Conservation (phyloP, 2,888 invertebrate genomes). For the Chrysomela aeneicollis region DNA sequence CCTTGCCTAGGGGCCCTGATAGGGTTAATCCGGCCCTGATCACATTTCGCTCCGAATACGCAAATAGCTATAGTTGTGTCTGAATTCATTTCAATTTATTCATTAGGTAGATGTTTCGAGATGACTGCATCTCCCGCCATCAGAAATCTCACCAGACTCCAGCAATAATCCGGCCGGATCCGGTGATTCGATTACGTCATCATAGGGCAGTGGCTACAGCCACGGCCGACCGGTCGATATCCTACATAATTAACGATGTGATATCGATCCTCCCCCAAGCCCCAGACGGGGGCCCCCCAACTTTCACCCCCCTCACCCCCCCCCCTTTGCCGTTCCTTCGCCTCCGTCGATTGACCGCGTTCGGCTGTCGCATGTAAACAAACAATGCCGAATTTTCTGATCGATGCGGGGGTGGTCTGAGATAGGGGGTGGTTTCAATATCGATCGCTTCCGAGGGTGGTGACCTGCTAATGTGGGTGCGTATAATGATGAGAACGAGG, state of each 20-base stretch:
- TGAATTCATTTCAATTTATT: too few relatives aligned
- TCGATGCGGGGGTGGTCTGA: not conserved
- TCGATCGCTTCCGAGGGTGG: not conserved
- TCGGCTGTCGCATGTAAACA: conserved; percentile 32
- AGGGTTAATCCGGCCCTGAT: too few relatives aligned
- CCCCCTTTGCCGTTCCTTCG: conserved; percentile 29
- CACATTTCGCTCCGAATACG: too few relatives aligned
- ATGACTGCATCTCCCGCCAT: conserved; percentile 36
- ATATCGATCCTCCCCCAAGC: conserved; percentile 53
- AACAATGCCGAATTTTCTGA: conserved; percentile 29
- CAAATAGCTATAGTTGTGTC: too few relatives aligned
- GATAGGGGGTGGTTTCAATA: not conserved
- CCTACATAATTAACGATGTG: conserved; percentile 61
- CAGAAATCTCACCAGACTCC: conserved; percentile 41
- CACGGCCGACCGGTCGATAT: conserved; percentile 57
- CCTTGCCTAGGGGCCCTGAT: too few relatives aligned
- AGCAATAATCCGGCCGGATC: conserved; percentile 57
- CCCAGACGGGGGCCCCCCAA: conserved; percentile 27
- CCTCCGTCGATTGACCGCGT: conserved; percentile 37
- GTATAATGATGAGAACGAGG: not conserved
- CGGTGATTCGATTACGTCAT: conserved; percentile 57
- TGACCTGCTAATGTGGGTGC: not conserved
- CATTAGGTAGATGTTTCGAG: too few relatives aligned
- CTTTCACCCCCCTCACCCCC: conserved; percentile 11
- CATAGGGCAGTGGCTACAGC: conserved; percentile 54